Evolutionary conservation across 2,888 invertebrate genomes (phyloP).

Genomic region (Phortica okadai): DNA sequence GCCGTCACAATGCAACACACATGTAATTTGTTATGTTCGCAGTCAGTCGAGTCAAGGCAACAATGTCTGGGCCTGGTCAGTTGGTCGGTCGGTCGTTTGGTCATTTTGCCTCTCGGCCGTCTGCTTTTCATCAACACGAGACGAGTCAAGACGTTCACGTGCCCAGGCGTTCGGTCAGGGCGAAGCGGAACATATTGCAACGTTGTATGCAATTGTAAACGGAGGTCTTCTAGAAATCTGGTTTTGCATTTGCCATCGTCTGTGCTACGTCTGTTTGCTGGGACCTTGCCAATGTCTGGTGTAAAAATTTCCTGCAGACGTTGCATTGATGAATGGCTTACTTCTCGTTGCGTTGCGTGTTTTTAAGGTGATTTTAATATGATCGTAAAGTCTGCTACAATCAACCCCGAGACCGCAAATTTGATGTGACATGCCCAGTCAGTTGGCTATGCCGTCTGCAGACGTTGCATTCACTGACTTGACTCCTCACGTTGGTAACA

Average conservation of each 20-base stretch:
- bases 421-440: conserved; percentile 50
- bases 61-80: conserved; percentile 35
- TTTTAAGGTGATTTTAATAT: conserved; percentile 71
- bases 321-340: conserved; percentile 29
- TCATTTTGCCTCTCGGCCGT: conserved; percentile 3
- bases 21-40: conserved; percentile 68
- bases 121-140: neutral
- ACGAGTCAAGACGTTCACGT: conserved; percentile 10
- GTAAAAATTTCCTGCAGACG: neutral
- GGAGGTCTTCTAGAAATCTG: neutral
- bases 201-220: conserved; percentile 55
- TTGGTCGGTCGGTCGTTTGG: conserved; percentile 36
- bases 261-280: conserved; percentile 34
- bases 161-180: conserved; percentile 42
- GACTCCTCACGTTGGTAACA: neutral
- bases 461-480: conserved; percentile 4
- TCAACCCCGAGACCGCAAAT: conserved; percentile 60
- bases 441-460: conserved; percentile 11
- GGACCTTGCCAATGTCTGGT: conserved; percentile 8
- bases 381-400: conserved; percentile 64
- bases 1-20: conserved; percentile 64
- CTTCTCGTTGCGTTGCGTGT: conserved; percentile 63
- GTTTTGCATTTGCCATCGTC: conserved; percentile 43
- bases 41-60: conserved; percentile 33
- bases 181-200: conserved; percentile 64